Evolutionary conservation across 2,888 invertebrate species (phyloP), one percentile per base, ranked within the genome.

Genomic region (Psococerastis gibbosa): DNA sequence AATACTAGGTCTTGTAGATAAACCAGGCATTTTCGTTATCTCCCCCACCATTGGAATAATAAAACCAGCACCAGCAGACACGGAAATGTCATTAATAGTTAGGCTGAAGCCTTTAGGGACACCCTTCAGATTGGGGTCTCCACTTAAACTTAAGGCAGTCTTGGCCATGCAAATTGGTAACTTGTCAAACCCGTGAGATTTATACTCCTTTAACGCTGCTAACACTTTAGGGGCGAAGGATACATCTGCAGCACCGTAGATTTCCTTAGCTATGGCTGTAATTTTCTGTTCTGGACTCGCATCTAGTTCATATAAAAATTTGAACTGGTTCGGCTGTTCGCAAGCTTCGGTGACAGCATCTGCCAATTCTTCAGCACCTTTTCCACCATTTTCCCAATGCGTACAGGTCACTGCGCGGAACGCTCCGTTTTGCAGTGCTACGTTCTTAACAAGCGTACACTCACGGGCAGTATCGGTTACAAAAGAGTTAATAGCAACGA

Each of bases 91-190:
- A 51, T 78, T 76, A 50, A 98, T 76, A 17, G 80, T 78, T 13
- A 99, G 66, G 1, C 73, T 75, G 61, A 95, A 99, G 22, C 81
- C 88, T 15, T 71, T 78, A 0, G 97, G 98, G 1, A 91, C 91
- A 20, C 97, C 97, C 62, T 97, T 97, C 45, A 85, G 63, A 5
- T 70, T 64, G 2, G 94, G 78, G 65, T 97, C 84, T 45, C 88
- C 88, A 0, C 91, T 88, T 35, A 98, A 63, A 0, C 97, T 98
- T 52, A 83, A 73, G 1, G 94, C 82, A 1, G 97, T 97, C 67
- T 98, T 98, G 1, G 97, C 94, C 92, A 99, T 95, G 60, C 98
- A 99, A 49, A 98, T 72, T 0, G 98, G 91, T 48, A 95, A 66
- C 44, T 80, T 75, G 51, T 75, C 74, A 60, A 81, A 92, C 20